Evolutionary conservation across 2,888 invertebrate genomes (phyloP).

Genomic region (Julus scanicus): DNA sequence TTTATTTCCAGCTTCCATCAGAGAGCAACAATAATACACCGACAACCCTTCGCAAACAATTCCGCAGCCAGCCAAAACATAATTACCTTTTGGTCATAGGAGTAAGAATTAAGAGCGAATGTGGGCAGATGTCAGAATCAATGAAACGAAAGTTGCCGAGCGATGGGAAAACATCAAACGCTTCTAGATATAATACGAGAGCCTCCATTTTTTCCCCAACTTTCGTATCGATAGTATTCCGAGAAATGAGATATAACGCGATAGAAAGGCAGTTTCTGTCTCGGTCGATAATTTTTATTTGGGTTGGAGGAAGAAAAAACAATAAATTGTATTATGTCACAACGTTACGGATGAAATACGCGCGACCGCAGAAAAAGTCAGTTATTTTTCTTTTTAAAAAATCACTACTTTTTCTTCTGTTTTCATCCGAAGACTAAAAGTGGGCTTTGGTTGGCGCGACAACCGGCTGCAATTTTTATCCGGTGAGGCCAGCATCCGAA

Average conservation of each 20-base stretch:
- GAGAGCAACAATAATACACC: background rate
- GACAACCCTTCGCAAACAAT: background rate
- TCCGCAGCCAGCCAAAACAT: background rate
- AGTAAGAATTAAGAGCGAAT: background rate
- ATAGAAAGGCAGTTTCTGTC: background rate
- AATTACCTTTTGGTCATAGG: background rate
- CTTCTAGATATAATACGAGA: background rate
- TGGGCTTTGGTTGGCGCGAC: too few relatives aligned
- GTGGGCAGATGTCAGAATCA: background rate
- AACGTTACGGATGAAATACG: background rate
- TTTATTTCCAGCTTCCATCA: background rate
- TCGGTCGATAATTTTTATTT: constrained; percentile 6
- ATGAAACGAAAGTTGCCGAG: background rate
- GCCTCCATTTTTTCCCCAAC: background rate
- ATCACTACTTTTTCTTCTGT: background rate
- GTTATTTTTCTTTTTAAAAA: background rate
- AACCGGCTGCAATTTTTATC: too few relatives aligned
- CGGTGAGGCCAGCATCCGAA: too few relatives aligned
- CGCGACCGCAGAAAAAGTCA: background rate
- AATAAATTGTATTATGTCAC: background rate
- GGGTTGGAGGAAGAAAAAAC: background rate
- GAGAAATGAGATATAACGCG: constrained; percentile 2
- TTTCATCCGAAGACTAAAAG: background rate
- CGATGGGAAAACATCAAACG: background rate
- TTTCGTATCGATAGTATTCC: background rate